Evolutionary conservation across 2,888 invertebrate species (phyloP), one percentile per base, ranked within the genome.

Genomic region (Eueremaeus valkanovi): DNA sequence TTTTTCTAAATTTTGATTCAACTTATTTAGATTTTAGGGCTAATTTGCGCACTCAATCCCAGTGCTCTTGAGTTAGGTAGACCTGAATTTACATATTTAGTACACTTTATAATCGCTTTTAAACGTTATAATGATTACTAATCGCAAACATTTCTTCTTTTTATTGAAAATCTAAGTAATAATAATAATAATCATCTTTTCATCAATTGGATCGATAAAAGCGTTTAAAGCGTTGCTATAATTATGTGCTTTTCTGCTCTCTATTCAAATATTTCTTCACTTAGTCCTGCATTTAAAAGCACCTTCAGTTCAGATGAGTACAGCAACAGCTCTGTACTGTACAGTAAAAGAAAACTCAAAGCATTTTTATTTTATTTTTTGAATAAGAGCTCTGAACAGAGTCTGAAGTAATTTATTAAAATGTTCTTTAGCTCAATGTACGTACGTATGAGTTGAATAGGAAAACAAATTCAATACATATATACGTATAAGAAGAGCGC

Each of bases 401-500:
- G 58, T 29, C 31, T 58, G 58, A 58, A 29, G 21, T 31, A 58
- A 58, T 58, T 58, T 58, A 58, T 58, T 27, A 58, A 58, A 58
- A 58, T 58, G 58, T 58, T 58, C 58, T 58, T 58, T 29, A 58
- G 31, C 11, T 58, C 5, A 58, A 13, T 58, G 16, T 58, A 16
- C 9, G 21, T 16, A 31, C 3, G 18, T n/a, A n/a, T n/a, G 31
- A 58, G 31, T 27, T 18, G 58, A 58, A 58, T 29, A 21, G 24
- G 21, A 18, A 55, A 31, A 29, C 58, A n/a, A n/a, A n/a, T n/a
- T n/a, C n/a, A n/a, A n/a, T n/a, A n/a, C n/a, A n/a, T n/a, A n/a
- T n/a, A n/a, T 29, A 6, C 16, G 27, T 58, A 58, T 27, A 27
- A 58, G 27, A 29, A 58, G 58, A 58, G 31, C 31, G 58, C 58